Base-by-base conservation (phyloP, 1,140 invertebrate species). In the Cyrtorhinus lividipennis region DNA sequence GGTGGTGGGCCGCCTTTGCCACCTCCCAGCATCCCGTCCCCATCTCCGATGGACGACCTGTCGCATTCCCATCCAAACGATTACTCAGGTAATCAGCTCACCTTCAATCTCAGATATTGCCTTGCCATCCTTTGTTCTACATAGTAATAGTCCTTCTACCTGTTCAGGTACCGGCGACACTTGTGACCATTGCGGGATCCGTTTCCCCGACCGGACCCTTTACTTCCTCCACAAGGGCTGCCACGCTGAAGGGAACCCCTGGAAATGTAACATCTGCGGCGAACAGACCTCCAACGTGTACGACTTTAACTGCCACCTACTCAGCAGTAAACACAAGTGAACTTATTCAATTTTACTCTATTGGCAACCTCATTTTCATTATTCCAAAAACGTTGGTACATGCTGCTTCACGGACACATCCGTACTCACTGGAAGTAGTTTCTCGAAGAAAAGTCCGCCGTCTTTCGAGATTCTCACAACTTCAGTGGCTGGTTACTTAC, bases 241-340 rank as follows among this genome's bases (percentile, higher is more conserved):
- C 73, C 95, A 98, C 77, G 93, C 90, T 66, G 90, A 95, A 68
- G 88, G 90, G 65, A 94, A 96, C 78, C 93, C 94, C 0, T 97
- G 92, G 92, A 93, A 93, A 74, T 98, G 95, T 76, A 97, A 97
- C 77, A 90, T 96, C 67, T 98, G 95, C 74, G 92, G 92, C 24
- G 88, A 93, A 74, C 84, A 88, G 70, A 94, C 90, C 73, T 86
- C 83, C 71, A 93, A 95, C 71, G 85, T 94, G 27, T 95, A 96
- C 75, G 90, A 95, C 75, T 98, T 98, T 77, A 94, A 95, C 78
- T 91, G 92, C 66, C 95, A 98, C 82, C 80, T 95, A 71, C 78
- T 95, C 64, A 93, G 90, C 75, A 92, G 92, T 73, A 90, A 87
- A 74, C 91, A 94, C 77, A 88, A 92, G 78, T 86, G 18, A 53